A percentile compares a stretch with the other conserved stretches of the same genome.
Conservation (phyloP, 2,888 invertebrate species). For the Hypercompe scribonia region DNA sequence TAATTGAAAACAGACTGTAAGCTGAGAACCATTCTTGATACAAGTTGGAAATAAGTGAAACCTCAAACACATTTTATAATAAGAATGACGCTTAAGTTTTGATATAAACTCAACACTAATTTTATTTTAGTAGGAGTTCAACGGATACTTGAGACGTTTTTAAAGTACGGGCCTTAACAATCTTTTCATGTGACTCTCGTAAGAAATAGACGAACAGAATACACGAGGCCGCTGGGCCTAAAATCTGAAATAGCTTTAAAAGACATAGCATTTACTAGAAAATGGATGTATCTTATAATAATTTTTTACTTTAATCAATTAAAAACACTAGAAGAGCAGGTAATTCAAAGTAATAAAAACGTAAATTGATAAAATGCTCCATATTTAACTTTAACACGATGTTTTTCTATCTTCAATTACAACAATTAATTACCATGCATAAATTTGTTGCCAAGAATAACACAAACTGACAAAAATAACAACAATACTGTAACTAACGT, state of each 20-base stretch:
- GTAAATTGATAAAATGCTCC: not conserved
- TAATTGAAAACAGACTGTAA: too few relatives aligned
- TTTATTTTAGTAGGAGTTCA: too few relatives aligned
- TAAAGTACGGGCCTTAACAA: too few relatives aligned
- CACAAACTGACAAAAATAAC: not conserved
- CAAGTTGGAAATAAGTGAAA: too few relatives aligned
- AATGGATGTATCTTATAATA: not conserved
- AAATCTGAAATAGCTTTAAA: not conserved
- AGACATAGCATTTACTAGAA: not conserved
- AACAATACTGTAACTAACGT: not conserved
- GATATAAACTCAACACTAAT: too few relatives aligned
- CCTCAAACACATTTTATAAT: too few relatives aligned
- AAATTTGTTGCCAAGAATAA: not conserved
- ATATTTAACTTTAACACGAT: not conserved
- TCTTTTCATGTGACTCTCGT: not conserved
- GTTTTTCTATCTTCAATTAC: slow-evolving; percentile 13
- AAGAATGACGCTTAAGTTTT: too few relatives aligned
- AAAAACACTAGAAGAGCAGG: not conserved
- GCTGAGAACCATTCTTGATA: too few relatives aligned
- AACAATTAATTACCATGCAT: slow-evolving; percentile 18
- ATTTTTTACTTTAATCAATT: not conserved
- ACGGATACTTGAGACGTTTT: too few relatives aligned
- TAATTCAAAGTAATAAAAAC: slow-evolving; percentile 2
- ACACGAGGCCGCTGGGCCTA: not conserved
- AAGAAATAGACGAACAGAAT: not conserved